Conservation (phyloP, 2,888 invertebrate genomes). For the Athripsodes cinereus region DNA sequence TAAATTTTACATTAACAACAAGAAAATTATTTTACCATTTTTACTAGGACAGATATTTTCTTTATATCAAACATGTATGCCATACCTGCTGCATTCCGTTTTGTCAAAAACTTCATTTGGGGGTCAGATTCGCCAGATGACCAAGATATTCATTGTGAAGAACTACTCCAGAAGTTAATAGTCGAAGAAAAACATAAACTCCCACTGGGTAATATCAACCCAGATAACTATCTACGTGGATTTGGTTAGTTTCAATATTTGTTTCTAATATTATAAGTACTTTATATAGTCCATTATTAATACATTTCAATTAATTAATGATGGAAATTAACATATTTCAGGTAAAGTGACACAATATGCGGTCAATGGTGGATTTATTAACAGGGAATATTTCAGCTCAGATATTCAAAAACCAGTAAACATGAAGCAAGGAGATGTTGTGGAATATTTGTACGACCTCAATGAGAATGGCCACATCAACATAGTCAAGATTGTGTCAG, state of each 20-base stretch:
- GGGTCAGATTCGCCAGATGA: neutral
- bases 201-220: neutral
- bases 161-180: neutral
- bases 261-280: too few species aligned
- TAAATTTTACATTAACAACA: too few species aligned
- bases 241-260: neutral
- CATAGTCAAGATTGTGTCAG: slow-evolving; percentile 52
- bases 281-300: too few species aligned
- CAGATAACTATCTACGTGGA: neutral
- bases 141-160: neutral
- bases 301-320: too few species aligned
- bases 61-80: neutral
- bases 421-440: slow-evolving; percentile 47
- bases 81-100: neutral
- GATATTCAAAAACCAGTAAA: slow-evolving; percentile 25
- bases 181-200: neutral
- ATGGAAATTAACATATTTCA: slow-evolving; percentile 30
- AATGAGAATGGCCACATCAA: slow-evolving; percentile 38
- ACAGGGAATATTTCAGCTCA: slow-evolving; percentile 31
- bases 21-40: too few species aligned
- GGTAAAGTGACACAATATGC: slow-evolving; percentile 58
- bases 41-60: too few species aligned
- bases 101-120: neutral
- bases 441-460: slow-evolving; percentile 48
- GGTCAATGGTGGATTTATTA: slow-evolving; percentile 50